phyloP scores from a whole-genome alignment of 2,113 vertebrate species.

The Sporophila hypoxantha region DNA sequence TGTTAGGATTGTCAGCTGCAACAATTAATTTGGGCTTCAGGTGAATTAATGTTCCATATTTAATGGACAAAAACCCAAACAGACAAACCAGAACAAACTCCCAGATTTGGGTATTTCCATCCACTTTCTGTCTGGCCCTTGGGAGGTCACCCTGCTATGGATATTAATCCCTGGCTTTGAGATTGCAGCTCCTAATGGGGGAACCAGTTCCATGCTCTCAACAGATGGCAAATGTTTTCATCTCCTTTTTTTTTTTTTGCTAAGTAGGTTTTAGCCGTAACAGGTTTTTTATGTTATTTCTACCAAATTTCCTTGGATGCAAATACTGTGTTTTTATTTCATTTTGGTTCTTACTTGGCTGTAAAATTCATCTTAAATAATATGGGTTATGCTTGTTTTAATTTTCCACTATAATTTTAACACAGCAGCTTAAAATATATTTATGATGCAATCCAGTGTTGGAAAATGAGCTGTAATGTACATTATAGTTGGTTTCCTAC shows the following conservation, averaged over 20 bases:
- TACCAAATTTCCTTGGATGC: background rate
- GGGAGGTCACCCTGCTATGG: background rate
- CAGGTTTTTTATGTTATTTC: slow-evolving; percentile 6
- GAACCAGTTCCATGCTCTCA: slow-evolving; percentile 29
- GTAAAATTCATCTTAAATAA: slow-evolving; percentile 43
- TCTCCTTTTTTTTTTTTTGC: background rate
- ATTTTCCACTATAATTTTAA: slow-evolving; percentile 55
- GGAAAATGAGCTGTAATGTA: slow-evolving; percentile 30
- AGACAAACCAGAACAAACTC: background rate
- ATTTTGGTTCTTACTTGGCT: slow-evolving; percentile 18
- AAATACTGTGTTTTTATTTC: background rate
- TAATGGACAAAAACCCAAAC: background rate
- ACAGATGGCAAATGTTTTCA: slow-evolving; percentile 59
- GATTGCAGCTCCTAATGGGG: slow-evolving; percentile 12
- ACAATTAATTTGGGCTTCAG: background rate
- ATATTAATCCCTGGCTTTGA: slow-evolving; percentile 39
- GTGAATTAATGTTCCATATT: background rate
- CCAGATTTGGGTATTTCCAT: background rate
- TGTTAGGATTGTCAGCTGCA: background rate
- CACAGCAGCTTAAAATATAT: slow-evolving; percentile 30
- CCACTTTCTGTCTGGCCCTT: background rate
- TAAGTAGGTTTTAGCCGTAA: slow-evolving; percentile 34
- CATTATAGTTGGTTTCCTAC: background rate
- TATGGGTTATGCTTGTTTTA: slow-evolving; percentile 46
- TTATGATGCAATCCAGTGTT: background rate